Percentiles rank a stretch among this genome's conserved stretches.
These are phyloP conservation scores for Limanda limanda DNA, from an alignment of 2,113 vertebrate genomes.

Conservation along the genomic window DNA sequence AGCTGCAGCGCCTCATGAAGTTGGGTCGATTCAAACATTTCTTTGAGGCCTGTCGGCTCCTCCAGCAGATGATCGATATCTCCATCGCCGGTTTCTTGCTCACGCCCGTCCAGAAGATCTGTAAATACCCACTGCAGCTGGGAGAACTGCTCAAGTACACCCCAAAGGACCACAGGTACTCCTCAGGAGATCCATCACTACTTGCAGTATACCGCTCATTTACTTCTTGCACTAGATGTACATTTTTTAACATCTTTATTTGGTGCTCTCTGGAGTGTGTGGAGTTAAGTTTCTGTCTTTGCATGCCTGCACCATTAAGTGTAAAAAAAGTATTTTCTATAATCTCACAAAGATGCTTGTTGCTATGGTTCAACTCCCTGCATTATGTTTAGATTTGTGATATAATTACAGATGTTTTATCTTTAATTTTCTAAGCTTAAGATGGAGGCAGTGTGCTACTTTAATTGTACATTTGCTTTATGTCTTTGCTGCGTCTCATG, in stretches of 20 bases:
- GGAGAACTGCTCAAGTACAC: constrained; percentile 97
- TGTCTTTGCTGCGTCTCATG: background rate
- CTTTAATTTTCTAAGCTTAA: background rate
- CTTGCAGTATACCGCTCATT: background rate
- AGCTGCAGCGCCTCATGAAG: constrained; percentile 93
- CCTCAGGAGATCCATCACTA: background rate
- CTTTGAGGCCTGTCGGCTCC: constrained; percentile 96
- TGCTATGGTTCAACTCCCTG: background rate
- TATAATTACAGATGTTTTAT: background rate
- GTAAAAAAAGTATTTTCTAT: too few species aligned
- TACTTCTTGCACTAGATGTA: too few species aligned
- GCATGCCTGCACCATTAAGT: background rate
- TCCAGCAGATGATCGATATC: constrained; percentile 99
- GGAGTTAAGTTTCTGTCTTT: too few species aligned
- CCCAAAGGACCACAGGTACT: constrained; percentile 92
- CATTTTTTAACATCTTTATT: too few species aligned
- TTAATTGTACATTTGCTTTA: background rate
- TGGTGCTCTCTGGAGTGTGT: too few species aligned
- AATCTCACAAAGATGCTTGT: background rate
- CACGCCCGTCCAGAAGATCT: constrained; percentile 97
- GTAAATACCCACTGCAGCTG: constrained; percentile 97
- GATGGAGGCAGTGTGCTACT: background rate
- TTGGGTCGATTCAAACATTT: constrained; percentile 93
- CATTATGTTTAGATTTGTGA: background rate
- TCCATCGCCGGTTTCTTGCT: constrained; percentile 96